Conservation (phyloP, 1,140 invertebrate genomes). For the Aphelenchoides besseyi region DNA sequence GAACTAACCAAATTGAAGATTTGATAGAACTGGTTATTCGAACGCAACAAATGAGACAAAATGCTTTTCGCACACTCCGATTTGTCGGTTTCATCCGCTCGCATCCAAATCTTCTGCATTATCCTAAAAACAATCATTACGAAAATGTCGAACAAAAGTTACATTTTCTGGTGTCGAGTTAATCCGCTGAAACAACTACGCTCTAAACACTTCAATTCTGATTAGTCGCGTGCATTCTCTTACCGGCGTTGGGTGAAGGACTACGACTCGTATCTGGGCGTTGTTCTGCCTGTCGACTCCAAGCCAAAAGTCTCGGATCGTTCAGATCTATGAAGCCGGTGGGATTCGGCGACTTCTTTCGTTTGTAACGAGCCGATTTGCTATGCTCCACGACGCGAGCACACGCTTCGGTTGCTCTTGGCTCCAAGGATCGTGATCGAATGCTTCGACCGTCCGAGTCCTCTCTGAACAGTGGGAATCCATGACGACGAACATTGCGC, state of each 20-base stretch:
- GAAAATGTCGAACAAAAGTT: conserved; percentile 4
- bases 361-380: conserved; percentile 42
- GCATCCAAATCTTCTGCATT: conserved; percentile 47
- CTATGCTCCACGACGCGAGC: conserved; percentile 26
- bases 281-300: not conserved
- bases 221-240: not conserved
- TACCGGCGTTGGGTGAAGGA: conserved; percentile 6
- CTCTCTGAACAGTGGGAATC: not conserved
- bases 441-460: conserved; percentile 16
- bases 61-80: conserved; percentile 44
- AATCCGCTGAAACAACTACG: conserved; percentile 31
- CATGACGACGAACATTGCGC: conserved; percentile 5
- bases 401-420: not conserved
- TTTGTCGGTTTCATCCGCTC: conserved; percentile 42
- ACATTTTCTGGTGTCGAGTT: conserved; percentile 37
- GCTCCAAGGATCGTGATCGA: conserved; percentile 10
- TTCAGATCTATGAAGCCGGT: conserved; percentile 41
- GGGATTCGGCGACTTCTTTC: conserved; percentile 27
- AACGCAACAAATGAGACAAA: conserved; percentile 39
- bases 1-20: conserved; percentile 38
- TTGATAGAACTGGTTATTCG: conserved; percentile 36
- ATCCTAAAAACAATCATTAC: conserved; percentile 19
- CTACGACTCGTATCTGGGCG: conserved; percentile 13
- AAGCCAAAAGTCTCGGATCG: conserved; percentile 25
- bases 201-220: not conserved